Percentiles rank a stretch among this genome's conserved stretches.
These are phyloP conservation scores for Gryllus longicercus DNA, from an alignment of 2,888 invertebrate genomes.

Conservation along the genomic window DNA sequence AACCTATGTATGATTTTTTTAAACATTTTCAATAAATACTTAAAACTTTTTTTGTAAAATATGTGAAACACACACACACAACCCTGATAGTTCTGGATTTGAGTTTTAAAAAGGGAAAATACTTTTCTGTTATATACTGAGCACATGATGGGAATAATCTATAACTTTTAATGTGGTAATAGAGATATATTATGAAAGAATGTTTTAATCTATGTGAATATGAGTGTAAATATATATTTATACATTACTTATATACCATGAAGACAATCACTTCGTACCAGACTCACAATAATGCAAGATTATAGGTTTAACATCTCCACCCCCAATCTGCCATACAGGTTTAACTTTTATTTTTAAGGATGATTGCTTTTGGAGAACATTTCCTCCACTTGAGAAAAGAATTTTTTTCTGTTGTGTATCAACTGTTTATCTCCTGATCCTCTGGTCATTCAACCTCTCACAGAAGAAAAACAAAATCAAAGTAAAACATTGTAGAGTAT, in stretches of 20 bases:
- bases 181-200: constrained; percentile 35
- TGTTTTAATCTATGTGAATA: constrained; percentile 33
- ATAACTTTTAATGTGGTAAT: constrained; percentile 35
- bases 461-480: constrained; percentile 21
- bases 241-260: constrained; percentile 34
- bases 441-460: constrained; percentile 22
- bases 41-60: constrained; percentile 36
- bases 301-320: constrained; percentile 20
- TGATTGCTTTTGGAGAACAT: neutral
- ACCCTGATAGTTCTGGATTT: constrained; percentile 40
- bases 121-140: constrained; percentile 34
- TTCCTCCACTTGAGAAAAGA: neutral
- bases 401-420: neutral
- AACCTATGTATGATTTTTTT: constrained; percentile 36
- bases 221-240: constrained; percentile 35
- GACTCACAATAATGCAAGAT: constrained; percentile 27
- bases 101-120: constrained; percentile 36
- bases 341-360: constrained; percentile 18
- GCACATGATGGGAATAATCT: constrained; percentile 33
- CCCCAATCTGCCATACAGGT: constrained; percentile 21
- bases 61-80: constrained; percentile 38
- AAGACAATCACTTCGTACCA: constrained; percentile 31
- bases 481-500: constrained; percentile 28
- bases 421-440: neutral
- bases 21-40: constrained; percentile 35